phyloP scores from a whole-genome alignment of 2,888 invertebrate genomes.

The Ectobius pallidus region DNA sequence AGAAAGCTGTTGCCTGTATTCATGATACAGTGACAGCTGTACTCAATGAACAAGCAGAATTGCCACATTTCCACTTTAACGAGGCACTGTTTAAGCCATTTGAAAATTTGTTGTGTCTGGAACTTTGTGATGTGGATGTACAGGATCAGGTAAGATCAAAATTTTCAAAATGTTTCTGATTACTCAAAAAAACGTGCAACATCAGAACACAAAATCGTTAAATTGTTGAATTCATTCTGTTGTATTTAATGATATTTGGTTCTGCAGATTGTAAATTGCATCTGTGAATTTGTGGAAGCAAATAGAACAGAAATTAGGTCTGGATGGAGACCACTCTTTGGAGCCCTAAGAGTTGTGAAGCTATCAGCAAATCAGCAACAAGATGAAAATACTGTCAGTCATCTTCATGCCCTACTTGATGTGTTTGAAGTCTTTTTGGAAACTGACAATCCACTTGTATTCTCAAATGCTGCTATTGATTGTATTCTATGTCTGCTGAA shows the following conservation, averaged over 20 bases:
- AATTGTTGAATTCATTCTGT: too few relatives aligned
- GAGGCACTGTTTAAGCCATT: constrained; percentile 94
- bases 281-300: constrained; percentile 95
- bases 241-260: too few relatives aligned
- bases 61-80: constrained; percentile 94
- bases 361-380: constrained; percentile 41
- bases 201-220: too few relatives aligned
- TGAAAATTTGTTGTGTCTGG: constrained; percentile 91
- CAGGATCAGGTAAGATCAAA: constrained; percentile 69
- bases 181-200: too few relatives aligned
- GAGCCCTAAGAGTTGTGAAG: constrained; percentile 85
- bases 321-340: constrained; percentile 96
- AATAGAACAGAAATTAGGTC: constrained; percentile 92
- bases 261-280: constrained; percentile 87
- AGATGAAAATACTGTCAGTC: constrained; percentile 55
- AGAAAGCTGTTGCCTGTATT: constrained; percentile 85
- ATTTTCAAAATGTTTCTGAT: too few relatives aligned
- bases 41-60: constrained; percentile 83
- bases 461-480: constrained; percentile 92
- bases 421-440: constrained; percentile 93
- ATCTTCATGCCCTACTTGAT: constrained; percentile 78
- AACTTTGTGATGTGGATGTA: constrained; percentile 91
- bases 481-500: constrained; percentile 89
- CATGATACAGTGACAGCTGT: constrained; percentile 90
- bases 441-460: constrained; percentile 91